These are phyloP conservation scores for Sebastes dallii DNA, from an alignment of 2,797 vertebrate genomes.

Conservation along the genomic window DNA sequence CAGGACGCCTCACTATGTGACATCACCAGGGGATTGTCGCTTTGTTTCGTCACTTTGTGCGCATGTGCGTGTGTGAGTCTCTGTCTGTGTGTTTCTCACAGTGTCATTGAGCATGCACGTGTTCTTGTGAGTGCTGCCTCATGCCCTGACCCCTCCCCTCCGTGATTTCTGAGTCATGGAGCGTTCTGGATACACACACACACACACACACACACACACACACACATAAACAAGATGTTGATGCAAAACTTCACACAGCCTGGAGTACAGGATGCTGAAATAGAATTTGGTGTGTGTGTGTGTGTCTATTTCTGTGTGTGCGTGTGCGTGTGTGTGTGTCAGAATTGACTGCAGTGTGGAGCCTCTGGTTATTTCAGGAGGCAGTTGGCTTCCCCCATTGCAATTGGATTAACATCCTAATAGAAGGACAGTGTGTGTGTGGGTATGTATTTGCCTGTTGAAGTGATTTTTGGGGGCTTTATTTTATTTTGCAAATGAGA, in stretches of 20 bases:
- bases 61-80: constrained; percentile 33
- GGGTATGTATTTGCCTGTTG: not conserved
- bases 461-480: not conserved
- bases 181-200: constrained; percentile 3
- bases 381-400: not conserved
- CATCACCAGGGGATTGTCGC: constrained; percentile 66
- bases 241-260: constrained; percentile 33
- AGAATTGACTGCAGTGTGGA: constrained; percentile 12
- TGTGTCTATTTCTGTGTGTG: too few relatives aligned
- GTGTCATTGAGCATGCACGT: constrained; percentile 62
- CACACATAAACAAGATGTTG: not conserved
- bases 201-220: not conserved
- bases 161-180: constrained; percentile 53
- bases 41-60: constrained; percentile 27
- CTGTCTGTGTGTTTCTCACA: constrained; percentile 18
- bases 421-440: not conserved
- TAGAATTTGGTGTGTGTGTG: constrained; percentile 16
- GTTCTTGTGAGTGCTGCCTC: constrained; percentile 65
- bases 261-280: constrained; percentile 35
- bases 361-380: constrained; percentile 32
- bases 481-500: not conserved
- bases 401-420: constrained; percentile 2
- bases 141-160: constrained; percentile 62
- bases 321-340: not conserved
- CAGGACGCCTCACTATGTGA: constrained; percentile 59